phyloP scores from a whole-genome alignment of 2,797 vertebrate species.

The Perodicticus potto region DNA sequence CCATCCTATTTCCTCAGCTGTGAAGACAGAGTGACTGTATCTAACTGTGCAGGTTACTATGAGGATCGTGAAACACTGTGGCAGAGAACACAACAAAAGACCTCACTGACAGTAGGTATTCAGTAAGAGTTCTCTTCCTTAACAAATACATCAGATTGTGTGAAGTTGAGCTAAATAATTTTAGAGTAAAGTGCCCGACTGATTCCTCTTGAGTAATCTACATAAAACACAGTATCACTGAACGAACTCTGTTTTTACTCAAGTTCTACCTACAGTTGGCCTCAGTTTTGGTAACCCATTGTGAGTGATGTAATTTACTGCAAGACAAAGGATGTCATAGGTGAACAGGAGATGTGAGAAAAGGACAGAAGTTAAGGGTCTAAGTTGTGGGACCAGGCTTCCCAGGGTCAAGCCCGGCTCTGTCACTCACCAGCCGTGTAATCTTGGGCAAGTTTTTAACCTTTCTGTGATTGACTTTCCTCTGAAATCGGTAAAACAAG shows the following conservation, averaged over 20 bases:
- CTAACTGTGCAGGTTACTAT: neutral
- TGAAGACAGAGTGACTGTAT: neutral
- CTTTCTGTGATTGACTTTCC: neutral
- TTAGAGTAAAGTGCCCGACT: neutral
- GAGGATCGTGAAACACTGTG: neutral
- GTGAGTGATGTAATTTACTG: neutral
- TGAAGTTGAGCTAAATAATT: constrained; percentile 31
- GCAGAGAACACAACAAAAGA: neutral
- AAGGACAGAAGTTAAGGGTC: neutral
- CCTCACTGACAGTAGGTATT: neutral
- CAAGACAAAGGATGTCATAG: constrained; percentile 2
- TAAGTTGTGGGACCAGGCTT: neutral
- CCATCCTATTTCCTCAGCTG: neutral
- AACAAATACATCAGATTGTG: neutral
- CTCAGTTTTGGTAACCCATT: neutral
- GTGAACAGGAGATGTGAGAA: neutral
- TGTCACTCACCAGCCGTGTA: neutral
- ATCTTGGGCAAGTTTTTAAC: neutral
- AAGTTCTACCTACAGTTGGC: neutral
- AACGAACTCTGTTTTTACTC: constrained; percentile 10
- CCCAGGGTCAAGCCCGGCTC: neutral
- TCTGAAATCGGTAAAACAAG: neutral
- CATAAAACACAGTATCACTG: neutral
- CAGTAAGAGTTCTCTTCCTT: neutral
- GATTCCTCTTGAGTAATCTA: neutral